Conservation (phyloP, 2,888 invertebrate genomes). For the Anaspis maculata region DNA sequence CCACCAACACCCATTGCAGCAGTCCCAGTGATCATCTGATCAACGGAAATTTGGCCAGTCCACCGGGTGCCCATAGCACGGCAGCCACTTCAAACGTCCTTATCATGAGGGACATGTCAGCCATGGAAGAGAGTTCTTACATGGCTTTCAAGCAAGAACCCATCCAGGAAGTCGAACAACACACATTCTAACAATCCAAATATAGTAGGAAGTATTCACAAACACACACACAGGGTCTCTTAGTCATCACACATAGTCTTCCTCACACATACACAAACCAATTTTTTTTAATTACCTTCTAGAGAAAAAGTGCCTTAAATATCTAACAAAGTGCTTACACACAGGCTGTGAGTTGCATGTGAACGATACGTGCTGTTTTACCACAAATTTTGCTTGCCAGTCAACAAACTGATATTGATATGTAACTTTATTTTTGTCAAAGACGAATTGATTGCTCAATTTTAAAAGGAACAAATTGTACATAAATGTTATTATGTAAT, state of each 20-base stretch:
- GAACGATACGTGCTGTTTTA: constrained; percentile 2
- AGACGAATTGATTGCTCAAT: constrained; percentile 15
- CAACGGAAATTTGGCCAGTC: constrained; percentile 40
- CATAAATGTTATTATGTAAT: constrained; percentile 2
- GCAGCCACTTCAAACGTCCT: constrained; percentile 36
- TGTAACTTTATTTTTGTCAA: constrained; percentile 4
- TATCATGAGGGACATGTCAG: constrained; percentile 44
- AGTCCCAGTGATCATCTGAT: constrained; percentile 40
- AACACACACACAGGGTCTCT: constrained; percentile 2
- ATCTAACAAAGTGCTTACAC: no score
- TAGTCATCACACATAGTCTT: no score
- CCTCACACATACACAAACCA: no score
- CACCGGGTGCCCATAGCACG: constrained; percentile 26
- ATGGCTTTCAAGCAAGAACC: constrained; percentile 49
- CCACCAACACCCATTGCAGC: constrained; percentile 38
- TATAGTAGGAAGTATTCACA: neutral
- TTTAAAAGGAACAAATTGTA: constrained; percentile 10
- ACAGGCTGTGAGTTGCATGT: constrained; percentile 4
- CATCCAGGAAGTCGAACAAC: constrained; percentile 43
- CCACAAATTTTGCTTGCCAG: constrained; percentile 1
- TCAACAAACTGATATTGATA: constrained; percentile 7
- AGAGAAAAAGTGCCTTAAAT: constrained; percentile 6
- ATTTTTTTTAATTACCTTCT: no score
- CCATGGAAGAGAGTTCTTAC: constrained; percentile 38
- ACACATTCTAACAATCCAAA: constrained; percentile 34